Evolutionary conservation across 64 coral and sea anemone genomes (phyloP).

Genomic region (Catalaphyllia jardinei): DNA sequence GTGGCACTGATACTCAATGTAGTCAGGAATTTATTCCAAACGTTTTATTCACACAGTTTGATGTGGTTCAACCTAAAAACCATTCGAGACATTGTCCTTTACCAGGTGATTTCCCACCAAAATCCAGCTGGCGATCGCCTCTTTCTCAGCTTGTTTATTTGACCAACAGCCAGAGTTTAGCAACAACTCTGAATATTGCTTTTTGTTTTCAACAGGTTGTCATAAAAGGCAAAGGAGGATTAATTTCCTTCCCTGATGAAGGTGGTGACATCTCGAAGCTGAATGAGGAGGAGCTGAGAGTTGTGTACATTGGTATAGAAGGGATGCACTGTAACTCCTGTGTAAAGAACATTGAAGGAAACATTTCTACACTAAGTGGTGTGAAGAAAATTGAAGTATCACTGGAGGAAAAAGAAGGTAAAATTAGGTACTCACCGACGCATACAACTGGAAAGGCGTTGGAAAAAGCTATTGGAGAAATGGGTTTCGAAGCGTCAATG

Average conservation of each 20-base stretch:
- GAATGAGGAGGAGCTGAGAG: conserved; percentile 18
- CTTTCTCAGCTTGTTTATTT: too few species aligned
- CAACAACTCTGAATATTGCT: background rate
- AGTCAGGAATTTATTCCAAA: too few species aligned
- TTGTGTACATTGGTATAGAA: conserved; percentile 72
- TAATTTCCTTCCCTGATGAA: conserved; percentile 3
- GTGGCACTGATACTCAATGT: too few species aligned
- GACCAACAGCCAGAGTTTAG: background rate
- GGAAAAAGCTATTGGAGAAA: conserved; percentile 63
- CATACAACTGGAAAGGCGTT: conserved; percentile 59
- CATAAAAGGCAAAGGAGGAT: conserved; percentile 67
- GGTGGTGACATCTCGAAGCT: conserved; percentile 42
- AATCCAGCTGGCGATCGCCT: too few species aligned
- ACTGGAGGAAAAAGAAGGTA: conserved; percentile 83
- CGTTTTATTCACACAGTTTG: too few species aligned
- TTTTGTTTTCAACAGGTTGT: conserved; percentile 56
- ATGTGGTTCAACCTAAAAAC: too few species aligned
- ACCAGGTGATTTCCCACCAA: too few species aligned
- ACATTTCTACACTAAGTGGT: conserved; percentile 61
- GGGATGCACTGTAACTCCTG: conserved; percentile 97
- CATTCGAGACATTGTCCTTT: too few species aligned
- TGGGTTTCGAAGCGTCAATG: conserved; percentile 87
- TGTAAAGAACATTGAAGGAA: conserved; percentile 85
- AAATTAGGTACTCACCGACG: conserved; percentile 57
- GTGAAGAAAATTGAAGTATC: conserved; percentile 67